A percentile compares a stretch with the other conserved stretches of the same genome.
Conservation (phyloP, 2,888 invertebrate species). For the Adelognathus sp. region DNA sequence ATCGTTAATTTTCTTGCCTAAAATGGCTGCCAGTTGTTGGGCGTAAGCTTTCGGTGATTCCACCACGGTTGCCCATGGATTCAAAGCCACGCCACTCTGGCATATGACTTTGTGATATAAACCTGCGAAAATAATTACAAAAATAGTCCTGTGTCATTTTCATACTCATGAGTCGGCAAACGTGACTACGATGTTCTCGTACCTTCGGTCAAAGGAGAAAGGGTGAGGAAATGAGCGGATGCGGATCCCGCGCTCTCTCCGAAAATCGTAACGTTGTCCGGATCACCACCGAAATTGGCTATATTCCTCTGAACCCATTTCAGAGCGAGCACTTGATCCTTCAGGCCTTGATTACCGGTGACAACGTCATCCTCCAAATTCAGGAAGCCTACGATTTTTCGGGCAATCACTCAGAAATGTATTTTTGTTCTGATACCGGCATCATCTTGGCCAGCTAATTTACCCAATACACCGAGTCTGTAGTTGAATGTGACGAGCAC, state of each 20-base stretch:
- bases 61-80: conserved; percentile 65
- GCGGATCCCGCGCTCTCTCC: conserved; percentile 68
- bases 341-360: conserved; percentile 69
- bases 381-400: conserved; percentile 47
- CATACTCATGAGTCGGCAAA: no score
- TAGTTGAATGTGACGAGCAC: conserved; percentile 76
- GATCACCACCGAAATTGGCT: conserved; percentile 66
- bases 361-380: conserved; percentile 61
- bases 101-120: conserved; percentile 75
- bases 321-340: conserved; percentile 69
- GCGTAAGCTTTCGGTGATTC: conserved; percentile 58
- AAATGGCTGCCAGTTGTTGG: conserved; percentile 60
- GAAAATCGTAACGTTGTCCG: conserved; percentile 67
- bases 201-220: conserved; percentile 64
- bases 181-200: conserved; percentile 3
- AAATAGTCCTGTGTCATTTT: conserved; percentile 3
- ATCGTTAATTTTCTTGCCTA: conserved; percentile 68
- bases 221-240: conserved; percentile 62
- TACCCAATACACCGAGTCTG: conserved; percentile 72
- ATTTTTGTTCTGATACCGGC: no score
- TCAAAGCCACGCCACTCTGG: conserved; percentile 70
- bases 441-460: no score
- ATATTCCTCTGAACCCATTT: conserved; percentile 68
- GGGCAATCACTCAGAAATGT: background rate
- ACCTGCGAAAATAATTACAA: conserved; percentile 63